phyloP scores from a whole-genome alignment of 1,140 invertebrate genomes.

The Drosophila melanica region DNA sequence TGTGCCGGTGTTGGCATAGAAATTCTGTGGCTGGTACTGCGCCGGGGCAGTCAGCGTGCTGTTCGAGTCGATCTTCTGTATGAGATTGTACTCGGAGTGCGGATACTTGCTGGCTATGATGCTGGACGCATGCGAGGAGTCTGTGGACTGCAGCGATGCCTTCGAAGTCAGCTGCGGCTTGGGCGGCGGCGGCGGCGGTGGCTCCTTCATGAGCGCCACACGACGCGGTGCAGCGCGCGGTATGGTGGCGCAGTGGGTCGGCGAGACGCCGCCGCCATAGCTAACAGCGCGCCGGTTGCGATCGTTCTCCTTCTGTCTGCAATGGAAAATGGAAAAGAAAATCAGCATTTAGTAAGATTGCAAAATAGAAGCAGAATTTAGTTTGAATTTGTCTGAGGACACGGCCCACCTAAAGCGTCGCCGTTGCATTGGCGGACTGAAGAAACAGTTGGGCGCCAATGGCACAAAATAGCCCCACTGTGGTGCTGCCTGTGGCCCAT shows the following conservation, averaged over 20 bases:
- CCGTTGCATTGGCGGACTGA: constrained; percentile 75
- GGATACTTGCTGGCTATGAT: constrained; percentile 76
- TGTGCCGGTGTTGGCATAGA: constrained; percentile 72
- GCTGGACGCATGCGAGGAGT: constrained; percentile 43
- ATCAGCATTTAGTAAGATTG: constrained; percentile 8
- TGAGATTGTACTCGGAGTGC: constrained; percentile 81
- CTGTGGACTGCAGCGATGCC: constrained; percentile 58
- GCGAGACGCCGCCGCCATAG: constrained; percentile 61
- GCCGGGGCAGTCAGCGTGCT: constrained; percentile 71
- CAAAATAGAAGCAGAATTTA: not conserved
- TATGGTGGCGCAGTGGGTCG: constrained; percentile 67
- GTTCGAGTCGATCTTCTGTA: constrained; percentile 79
- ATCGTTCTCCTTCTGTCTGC: constrained; percentile 82
- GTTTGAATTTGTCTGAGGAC: not conserved
- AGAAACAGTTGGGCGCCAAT: constrained; percentile 67
- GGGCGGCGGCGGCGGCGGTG: constrained; percentile 78
- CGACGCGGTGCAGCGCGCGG: constrained; percentile 79
- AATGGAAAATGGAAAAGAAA: constrained; percentile 29
- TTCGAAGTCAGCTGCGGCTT: constrained; percentile 70
- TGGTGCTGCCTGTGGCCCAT: constrained; percentile 53
- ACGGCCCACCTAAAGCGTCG: constrained; percentile 63
- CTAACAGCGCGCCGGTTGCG: constrained; percentile 78
- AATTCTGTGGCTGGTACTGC: constrained; percentile 79
- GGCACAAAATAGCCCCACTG: constrained; percentile 82
- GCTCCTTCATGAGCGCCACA: constrained; percentile 79